Base-by-base conservation (phyloP, 2,888 invertebrate genomes). In the Trissolcus brochymenae region DNA sequence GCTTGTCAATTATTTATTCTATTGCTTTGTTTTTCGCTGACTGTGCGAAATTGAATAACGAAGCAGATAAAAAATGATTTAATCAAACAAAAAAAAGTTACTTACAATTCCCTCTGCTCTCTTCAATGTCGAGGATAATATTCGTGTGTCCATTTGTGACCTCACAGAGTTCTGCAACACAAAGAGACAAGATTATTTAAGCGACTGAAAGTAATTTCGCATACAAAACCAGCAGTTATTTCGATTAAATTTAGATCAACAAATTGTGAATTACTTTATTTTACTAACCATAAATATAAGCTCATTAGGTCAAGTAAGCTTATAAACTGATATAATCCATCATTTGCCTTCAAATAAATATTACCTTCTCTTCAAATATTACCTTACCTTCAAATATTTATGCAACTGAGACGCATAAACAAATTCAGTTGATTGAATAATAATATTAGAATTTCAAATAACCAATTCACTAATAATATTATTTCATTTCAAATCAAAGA, bases 81-180 rank as follows among this genome's bases (percentile, higher is more conserved):
- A 11, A 16, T 49, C 43, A 49, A 49, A n/a, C n/a, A 49, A 49
- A 11, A 55, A 62, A 50, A 14, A 46, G 46, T 61, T 19, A 94
- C 95, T 95, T 92, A 96, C 96, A 94, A 84, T 92, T 91, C 81
- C 94, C 95, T 89, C 94, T 92, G 88, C 96, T 96, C 89, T 97
- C 97, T 89, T 96, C 95, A 81, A 96, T 96, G 87, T 96, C 96
- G 82, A 97, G 91, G 84, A 97, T 96, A 80, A 96, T 96, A 87
- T 95, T 96, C 41, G 95, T 94, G 86, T 95, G 94, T 43, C 95
- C 95, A 71, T 94, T 95, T 91, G 96, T 95, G 84, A 96, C 95
- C 89, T 96, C 96, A 90, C 96, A 97, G 73, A 93, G 86, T 78
- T 92, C 93, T 93, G 90, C 9, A 90, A 90, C 77, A 55, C 46